A percentile compares a stretch with the other conserved stretches of the same genome.
Evolutionary conservation across 2,113 vertebrate species (phyloP).

Genomic region (Xiphophorus couchianus): DNA sequence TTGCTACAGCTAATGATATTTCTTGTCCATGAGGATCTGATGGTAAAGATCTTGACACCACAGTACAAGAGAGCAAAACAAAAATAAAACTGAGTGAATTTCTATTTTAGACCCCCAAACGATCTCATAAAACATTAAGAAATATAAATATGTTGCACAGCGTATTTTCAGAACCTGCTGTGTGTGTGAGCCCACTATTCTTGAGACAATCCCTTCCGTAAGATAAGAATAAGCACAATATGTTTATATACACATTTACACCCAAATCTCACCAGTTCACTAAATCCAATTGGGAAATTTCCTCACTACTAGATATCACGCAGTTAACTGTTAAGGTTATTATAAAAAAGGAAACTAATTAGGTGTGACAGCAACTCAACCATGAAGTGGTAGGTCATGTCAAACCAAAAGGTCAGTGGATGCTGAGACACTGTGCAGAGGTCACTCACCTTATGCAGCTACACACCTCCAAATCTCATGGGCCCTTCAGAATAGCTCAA

Average conservation of each 20-base stretch:
- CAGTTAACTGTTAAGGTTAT: neutral
- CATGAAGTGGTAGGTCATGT: neutral
- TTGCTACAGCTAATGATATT: neutral
- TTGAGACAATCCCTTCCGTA: neutral
- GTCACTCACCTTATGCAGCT: neutral
- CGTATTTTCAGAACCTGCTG: neutral
- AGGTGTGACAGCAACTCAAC: neutral
- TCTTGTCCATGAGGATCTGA: neutral
- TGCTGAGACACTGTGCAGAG: neutral
- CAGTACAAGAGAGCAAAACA: neutral
- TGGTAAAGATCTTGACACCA: neutral
- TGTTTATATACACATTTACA: neutral
- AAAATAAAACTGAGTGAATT: neutral
- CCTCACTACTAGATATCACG: neutral
- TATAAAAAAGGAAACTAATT: neutral
- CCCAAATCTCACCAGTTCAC: neutral
- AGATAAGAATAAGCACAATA: neutral
- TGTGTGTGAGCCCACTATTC: neutral
- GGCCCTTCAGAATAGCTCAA: neutral
- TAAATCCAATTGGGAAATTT: neutral
- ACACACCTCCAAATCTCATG: neutral
- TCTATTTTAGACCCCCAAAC: neutral
- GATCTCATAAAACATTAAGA: neutral
- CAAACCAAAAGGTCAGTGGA: neutral
- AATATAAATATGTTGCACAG: neutral